Evolutionary conservation across 1,140 invertebrate species (phyloP).

Genomic region (Grapholita molesta): DNA sequence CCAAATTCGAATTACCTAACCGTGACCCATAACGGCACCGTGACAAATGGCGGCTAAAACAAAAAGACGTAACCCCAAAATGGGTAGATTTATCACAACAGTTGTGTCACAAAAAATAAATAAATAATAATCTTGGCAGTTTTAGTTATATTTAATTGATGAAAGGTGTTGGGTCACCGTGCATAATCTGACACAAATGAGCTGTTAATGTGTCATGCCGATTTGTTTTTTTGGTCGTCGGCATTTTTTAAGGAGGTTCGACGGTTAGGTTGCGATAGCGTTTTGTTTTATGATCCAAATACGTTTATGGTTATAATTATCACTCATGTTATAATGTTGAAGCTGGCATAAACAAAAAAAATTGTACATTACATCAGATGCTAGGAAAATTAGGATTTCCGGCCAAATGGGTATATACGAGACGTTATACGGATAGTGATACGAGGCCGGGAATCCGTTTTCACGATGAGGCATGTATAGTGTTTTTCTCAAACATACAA

Average conservation of each 20-base stretch:
- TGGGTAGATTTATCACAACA: constrained; percentile 51
- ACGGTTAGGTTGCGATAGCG: background rate
- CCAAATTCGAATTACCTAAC: constrained; percentile 36
- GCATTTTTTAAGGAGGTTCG: background rate
- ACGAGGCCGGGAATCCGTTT: too few species aligned
- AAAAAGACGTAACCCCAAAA: constrained; percentile 40
- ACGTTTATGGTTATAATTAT: background rate
- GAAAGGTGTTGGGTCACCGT: constrained; percentile 40
- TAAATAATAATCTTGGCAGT: constrained; percentile 23
- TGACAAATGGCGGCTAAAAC: constrained; percentile 54
- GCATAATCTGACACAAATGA: constrained; percentile 48
- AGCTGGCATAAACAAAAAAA: background rate
- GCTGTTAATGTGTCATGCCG: constrained; percentile 45
- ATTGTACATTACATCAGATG: too few species aligned
- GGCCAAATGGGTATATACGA: too few species aligned
- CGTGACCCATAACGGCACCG: constrained; percentile 25
- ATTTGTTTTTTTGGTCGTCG: constrained; percentile 27
- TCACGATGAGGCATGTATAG: too few species aligned
- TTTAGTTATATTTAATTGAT: constrained; percentile 53
- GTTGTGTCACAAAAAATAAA: constrained; percentile 5
- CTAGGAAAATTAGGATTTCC: too few species aligned
- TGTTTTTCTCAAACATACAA: too few species aligned
- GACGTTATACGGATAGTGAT: too few species aligned
- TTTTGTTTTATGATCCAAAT: constrained; percentile 21
- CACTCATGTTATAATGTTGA: background rate